phyloP scores from a whole-genome alignment of 2,888 invertebrate genomes.

The Calameuta filiformis region DNA sequence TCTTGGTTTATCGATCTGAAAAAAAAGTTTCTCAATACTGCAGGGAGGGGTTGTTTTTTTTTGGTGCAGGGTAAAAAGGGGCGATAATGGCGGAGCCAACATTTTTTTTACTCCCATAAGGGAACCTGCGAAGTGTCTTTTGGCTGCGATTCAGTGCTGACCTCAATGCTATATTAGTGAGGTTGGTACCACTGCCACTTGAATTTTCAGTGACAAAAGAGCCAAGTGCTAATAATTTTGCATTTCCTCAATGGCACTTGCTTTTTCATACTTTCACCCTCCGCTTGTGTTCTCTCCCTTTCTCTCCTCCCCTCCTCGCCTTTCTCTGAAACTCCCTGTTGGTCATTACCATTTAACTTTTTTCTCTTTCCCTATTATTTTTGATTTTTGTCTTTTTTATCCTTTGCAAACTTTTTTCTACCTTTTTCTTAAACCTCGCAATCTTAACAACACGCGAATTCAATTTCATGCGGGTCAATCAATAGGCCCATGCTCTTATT shows the following conservation, averaged over 20 bases:
- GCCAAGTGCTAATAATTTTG: conserved; percentile 1
- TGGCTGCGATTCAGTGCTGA: not conserved
- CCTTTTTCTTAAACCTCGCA: not conserved
- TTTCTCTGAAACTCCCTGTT: not conserved
- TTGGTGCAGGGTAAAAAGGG: not conserved
- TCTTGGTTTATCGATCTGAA: not conserved
- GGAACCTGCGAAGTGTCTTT: not conserved
- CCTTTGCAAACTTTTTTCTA: too few relatives aligned
- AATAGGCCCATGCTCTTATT: not conserved
- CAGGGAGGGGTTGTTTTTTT: not conserved
- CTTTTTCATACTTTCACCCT: not conserved
- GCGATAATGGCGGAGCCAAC: not conserved
- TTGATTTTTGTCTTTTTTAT: not conserved
- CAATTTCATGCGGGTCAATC: not conserved
- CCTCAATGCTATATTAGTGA: not conserved
- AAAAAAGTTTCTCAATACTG: not conserved
- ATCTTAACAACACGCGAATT: not conserved
- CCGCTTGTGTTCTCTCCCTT: not conserved
- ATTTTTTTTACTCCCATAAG: not conserved
- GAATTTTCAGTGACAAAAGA: not conserved
- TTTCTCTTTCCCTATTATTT: not conserved
- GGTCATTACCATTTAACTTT: not conserved
- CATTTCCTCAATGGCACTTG: not conserved
- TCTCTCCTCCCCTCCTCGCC: too few relatives aligned
- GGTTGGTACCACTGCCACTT: not conserved